These are phyloP conservation scores for Omphaloscelis lunosa DNA, from an alignment of 2,888 invertebrate genomes.

Conservation along the genomic window DNA sequence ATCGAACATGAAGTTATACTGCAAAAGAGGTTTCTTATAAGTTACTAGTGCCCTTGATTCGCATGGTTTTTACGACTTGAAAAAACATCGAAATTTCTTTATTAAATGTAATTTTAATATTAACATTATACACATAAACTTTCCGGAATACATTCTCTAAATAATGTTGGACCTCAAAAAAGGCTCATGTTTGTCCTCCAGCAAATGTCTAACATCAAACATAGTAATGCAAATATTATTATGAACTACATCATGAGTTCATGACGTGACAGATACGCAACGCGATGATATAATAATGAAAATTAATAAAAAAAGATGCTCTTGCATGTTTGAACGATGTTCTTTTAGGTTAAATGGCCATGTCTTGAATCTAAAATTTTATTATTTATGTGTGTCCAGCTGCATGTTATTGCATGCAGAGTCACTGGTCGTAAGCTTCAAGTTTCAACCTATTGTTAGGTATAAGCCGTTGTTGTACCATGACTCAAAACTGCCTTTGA, in stretches of 20 bases:
- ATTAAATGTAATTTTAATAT: no score
- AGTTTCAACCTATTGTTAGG: background rate
- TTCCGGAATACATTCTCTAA: no score
- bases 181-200: background rate
- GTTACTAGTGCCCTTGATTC: no score
- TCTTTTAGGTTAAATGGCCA: constrained; percentile 17
- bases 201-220: constrained; percentile 12
- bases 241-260: constrained; percentile 10
- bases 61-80: no score
- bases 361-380: constrained; percentile 34
- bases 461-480: background rate
- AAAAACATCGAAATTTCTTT: no score
- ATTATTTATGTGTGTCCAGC: constrained; percentile 10
- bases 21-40: no score
- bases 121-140: no score
- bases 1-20: background rate
- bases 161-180: no score
- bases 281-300: constrained; percentile 19
- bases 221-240: constrained; percentile 22
- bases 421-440: background rate
- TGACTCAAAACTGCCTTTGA: constrained; percentile 12
- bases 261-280: constrained; percentile 49
- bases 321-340: constrained; percentile 21
- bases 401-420: constrained; percentile 2
- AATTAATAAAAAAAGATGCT: constrained; percentile 24